Conservation (phyloP, 1,140 invertebrate species). For the Drosophila persimilis region DNA sequence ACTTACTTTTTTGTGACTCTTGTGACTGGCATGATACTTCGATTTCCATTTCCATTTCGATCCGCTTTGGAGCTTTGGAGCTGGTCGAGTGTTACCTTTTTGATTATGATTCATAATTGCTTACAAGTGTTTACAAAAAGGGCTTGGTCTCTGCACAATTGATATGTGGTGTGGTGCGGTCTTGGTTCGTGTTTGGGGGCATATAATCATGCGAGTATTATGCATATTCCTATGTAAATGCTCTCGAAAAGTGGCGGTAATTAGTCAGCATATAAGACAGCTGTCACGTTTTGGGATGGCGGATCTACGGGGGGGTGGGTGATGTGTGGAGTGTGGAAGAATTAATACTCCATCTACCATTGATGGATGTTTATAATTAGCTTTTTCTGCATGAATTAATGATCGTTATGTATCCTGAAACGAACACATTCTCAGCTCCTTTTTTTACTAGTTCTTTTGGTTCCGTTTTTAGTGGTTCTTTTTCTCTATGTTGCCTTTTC, state of each 20-base stretch:
- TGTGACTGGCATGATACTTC: conserved; percentile 38
- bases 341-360: not conserved
- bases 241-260: conserved; percentile 52
- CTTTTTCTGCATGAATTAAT: not conserved
- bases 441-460: no score
- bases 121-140: conserved; percentile 77
- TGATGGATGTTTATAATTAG: not conserved
- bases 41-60: conserved; percentile 37
- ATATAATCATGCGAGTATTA: conserved; percentile 15
- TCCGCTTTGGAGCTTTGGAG: conserved; percentile 5
- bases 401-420: not conserved
- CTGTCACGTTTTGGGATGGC: conserved; percentile 15
- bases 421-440: no score
- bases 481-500: no score
- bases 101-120: conserved; percentile 79
- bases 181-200: not conserved
- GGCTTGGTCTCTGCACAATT: conserved; percentile 72
- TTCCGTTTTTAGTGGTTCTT: no score
- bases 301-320: not conserved
- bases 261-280: conserved; percentile 62
- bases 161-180: conserved; percentile 46
- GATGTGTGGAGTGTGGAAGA: not conserved
- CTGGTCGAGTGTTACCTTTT: conserved; percentile 65
- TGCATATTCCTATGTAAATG: conserved; percentile 56
- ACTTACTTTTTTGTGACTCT: not conserved